Conservation (phyloP, 2,797 vertebrate genomes). For the Galaxias olidus region DNA sequence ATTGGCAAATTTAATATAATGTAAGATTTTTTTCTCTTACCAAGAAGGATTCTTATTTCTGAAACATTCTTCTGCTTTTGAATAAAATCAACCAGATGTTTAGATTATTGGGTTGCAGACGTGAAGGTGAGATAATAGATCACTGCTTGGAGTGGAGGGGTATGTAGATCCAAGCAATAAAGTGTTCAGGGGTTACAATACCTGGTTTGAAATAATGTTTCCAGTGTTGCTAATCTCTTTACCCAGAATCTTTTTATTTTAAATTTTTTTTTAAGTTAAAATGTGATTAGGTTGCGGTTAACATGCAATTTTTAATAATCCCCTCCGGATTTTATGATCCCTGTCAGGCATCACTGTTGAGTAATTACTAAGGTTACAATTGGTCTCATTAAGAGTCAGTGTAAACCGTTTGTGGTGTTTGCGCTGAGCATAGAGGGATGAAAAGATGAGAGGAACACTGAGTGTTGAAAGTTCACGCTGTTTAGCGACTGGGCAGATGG, state of each 20-base stretch:
- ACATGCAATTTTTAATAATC: slow-evolving; percentile 49
- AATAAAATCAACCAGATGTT: too few relatives aligned
- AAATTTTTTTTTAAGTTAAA: slow-evolving; percentile 41
- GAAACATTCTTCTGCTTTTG: too few relatives aligned
- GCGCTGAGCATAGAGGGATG: slow-evolving; percentile 52
- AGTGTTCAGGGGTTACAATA: too few relatives aligned
- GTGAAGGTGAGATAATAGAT: too few relatives aligned
- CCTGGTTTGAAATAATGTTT: not conserved
- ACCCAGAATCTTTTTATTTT: slow-evolving; percentile 24
- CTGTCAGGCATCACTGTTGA: slow-evolving; percentile 20
- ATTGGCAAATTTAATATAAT: too few relatives aligned
- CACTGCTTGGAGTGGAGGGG: too few relatives aligned
- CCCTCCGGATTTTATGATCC: slow-evolving; percentile 27
- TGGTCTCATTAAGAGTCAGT: slow-evolving; percentile 48
- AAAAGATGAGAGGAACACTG: slow-evolving; percentile 57
- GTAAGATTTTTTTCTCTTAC: too few relatives aligned
- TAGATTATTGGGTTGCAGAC: too few relatives aligned
- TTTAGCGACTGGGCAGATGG: slow-evolving; percentile 44
- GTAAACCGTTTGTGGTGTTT: slow-evolving; percentile 34
- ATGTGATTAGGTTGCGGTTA: slow-evolving; percentile 37
- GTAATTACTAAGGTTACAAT: slow-evolving; percentile 46
- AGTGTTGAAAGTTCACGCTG: slow-evolving; percentile 49
- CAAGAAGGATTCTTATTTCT: too few relatives aligned
- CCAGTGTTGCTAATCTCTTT: slow-evolving; percentile 12
- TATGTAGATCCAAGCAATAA: too few relatives aligned